phyloP scores from a whole-genome alignment of 2,797 vertebrate genomes.

The Anomalospiza imberbis region DNA sequence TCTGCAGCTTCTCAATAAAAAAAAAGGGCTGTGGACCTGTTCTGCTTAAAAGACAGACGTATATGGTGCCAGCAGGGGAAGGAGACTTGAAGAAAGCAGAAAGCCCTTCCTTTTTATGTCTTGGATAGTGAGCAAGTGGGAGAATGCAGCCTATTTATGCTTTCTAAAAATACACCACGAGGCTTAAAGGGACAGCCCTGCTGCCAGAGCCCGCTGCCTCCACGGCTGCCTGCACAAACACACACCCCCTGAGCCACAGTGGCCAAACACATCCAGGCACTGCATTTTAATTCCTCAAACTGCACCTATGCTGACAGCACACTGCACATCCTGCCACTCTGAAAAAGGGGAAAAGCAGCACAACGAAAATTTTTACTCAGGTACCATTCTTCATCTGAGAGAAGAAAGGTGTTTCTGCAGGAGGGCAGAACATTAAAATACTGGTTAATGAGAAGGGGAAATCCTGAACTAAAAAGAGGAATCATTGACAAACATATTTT shows the following conservation, averaged over 20 bases:
- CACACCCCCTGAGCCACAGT: accelerated
- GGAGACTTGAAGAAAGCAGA: conserved; percentile 53
- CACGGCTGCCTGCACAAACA: neutral
- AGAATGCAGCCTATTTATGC: conserved; percentile 46
- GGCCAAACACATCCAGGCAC: neutral
- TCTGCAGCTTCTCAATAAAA: conserved; percentile 76
- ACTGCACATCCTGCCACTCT: neutral
- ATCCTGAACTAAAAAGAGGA: neutral
- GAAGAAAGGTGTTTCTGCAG: neutral
- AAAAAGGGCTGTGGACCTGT: conserved; percentile 44
- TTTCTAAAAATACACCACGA: conserved; percentile 44
- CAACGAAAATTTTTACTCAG: neutral
- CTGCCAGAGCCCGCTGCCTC: neutral
- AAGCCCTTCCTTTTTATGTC: conserved; percentile 55
- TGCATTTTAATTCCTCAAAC: neutral
- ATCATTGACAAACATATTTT: neutral
- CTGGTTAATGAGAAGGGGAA: neutral
- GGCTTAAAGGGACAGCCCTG: conserved; percentile 20
- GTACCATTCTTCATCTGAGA: accelerated
- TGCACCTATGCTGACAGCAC: neutral
- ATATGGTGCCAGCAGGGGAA: conserved; percentile 54
- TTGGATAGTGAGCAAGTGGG: conserved; percentile 41
- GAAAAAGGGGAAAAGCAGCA: neutral
- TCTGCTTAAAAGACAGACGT: conserved; percentile 69
- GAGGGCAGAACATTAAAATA: neutral